A percentile compares a stretch with the other conserved stretches of the same genome.
Evolutionary conservation across 2,797 vertebrate genomes (phyloP).

Genomic region (Dendrocincla tyrannina): DNA sequence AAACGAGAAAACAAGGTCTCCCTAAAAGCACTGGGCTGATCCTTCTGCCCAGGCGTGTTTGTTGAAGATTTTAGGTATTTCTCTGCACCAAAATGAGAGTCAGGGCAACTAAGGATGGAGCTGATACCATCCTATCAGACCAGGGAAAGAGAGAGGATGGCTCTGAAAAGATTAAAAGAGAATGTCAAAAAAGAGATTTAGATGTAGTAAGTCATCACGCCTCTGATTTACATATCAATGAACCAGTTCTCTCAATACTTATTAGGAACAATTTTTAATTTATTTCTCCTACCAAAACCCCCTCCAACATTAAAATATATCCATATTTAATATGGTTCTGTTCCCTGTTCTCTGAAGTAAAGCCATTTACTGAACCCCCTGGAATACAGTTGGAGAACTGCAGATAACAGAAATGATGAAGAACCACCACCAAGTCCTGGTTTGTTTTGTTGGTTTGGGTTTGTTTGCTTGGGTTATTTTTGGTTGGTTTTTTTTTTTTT

Average conservation of each 20-base stretch:
- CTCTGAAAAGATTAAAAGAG: background rate
- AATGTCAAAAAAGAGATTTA: background rate
- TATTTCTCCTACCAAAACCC: background rate
- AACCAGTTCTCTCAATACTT: background rate
- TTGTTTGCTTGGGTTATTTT: no score
- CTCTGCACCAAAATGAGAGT: background rate
- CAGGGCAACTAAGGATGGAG: background rate
- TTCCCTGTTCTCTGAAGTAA: background rate
- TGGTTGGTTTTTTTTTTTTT: no score
- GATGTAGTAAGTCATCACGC: background rate
- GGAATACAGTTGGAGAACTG: background rate
- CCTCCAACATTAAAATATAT: background rate
- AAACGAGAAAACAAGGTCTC: background rate
- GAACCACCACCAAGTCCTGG: background rate
- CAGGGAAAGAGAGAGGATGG: background rate
- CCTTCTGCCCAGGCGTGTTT: background rate
- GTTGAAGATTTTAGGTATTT: background rate
- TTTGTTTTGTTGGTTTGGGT: no score
- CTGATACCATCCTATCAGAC: background rate
- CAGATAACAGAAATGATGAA: background rate
- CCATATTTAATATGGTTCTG: background rate
- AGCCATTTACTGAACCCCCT: background rate
- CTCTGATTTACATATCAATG: background rate
- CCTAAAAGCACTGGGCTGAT: background rate
- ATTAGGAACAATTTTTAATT: fast-evolving